A percentile compares a stretch with the other conserved stretches of the same genome.
phyloP scores from a whole-genome alignment of 2,797 vertebrate species.

The Brachyalestes nurse region DNA sequence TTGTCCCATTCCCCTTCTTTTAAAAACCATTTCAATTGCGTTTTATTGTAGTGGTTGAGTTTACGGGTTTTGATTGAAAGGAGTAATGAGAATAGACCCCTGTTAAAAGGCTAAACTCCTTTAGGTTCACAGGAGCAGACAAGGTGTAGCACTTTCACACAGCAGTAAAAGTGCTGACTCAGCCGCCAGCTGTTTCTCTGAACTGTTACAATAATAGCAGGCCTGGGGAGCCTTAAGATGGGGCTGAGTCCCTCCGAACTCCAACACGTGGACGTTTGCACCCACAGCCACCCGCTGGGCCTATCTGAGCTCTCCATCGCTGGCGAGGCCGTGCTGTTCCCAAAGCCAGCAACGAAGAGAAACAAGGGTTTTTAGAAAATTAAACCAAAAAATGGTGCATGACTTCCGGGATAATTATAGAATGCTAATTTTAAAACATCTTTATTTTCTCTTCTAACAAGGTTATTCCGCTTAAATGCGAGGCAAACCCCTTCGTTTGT shows the following conservation, averaged over 20 bases:
- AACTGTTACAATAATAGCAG: slow-evolving; percentile 70
- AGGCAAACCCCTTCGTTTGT: neutral
- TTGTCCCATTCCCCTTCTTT: slow-evolving; percentile 4
- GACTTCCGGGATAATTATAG: neutral
- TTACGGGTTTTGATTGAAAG: neutral
- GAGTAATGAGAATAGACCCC: neutral
- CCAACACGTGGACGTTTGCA: slow-evolving; percentile 62
- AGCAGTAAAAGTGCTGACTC: slow-evolving; percentile 63
- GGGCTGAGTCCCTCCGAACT: slow-evolving; percentile 73
- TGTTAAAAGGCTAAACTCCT: slow-evolving; percentile 12
- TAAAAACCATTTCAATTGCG: neutral
- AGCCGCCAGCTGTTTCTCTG: slow-evolving; percentile 56
- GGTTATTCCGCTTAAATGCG: slow-evolving; percentile 8
- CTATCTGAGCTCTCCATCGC: slow-evolving; percentile 70
- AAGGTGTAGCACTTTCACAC: slow-evolving; percentile 36
- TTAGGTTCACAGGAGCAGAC: slow-evolving; percentile 21
- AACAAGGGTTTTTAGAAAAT: neutral
- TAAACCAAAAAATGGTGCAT: slow-evolving; percentile 2
- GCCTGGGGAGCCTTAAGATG: slow-evolving; percentile 62
- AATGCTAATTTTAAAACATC: slow-evolving; percentile 34
- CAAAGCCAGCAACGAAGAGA: neutral
- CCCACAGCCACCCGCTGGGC: slow-evolving; percentile 64
- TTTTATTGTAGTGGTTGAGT: slow-evolving; percentile 13
- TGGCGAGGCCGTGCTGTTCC: neutral
- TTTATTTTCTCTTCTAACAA: slow-evolving; percentile 3